These are phyloP conservation scores for Brevipalpus yothersi DNA, from an alignment of 1,140 invertebrate species.

Conservation along the genomic window DNA sequence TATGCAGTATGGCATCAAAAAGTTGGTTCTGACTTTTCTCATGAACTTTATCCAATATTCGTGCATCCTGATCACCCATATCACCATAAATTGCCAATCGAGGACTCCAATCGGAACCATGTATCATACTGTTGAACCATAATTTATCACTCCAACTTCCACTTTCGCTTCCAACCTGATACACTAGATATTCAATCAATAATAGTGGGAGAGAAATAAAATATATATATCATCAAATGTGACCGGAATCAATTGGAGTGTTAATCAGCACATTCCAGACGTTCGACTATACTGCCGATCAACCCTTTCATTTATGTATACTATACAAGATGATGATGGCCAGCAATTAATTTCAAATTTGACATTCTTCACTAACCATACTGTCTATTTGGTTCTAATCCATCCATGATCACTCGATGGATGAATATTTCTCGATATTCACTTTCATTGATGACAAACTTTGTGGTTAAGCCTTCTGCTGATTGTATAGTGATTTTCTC, in stretches of 20 bases:
- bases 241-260: background rate
- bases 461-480: constrained; percentile 31
- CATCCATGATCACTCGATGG: constrained; percentile 36
- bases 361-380: background rate
- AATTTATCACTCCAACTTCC: constrained; percentile 9
- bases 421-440: constrained; percentile 45
- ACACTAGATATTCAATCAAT: background rate
- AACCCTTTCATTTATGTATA: background rate
- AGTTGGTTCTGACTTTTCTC: constrained; percentile 44
- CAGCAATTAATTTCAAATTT: background rate
- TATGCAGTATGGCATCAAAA: constrained; percentile 69
- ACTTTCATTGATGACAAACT: constrained; percentile 42
- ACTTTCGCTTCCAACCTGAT: constrained; percentile 8
- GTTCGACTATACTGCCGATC: background rate
- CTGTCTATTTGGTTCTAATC: constrained; percentile 27
- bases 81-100: constrained; percentile 60
- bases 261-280: background rate
- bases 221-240: background rate
- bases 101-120: constrained; percentile 5
- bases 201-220: background rate
- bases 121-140: constrained; percentile 4
- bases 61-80: constrained; percentile 65
- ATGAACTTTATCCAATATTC: constrained; percentile 46
- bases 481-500: constrained; percentile 18
- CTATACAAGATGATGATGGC: background rate